A percentile compares a stretch with the other conserved stretches of the same genome.
These are phyloP conservation scores for Ibidorhyncha struthersii DNA, from an alignment of 2,113 vertebrate genomes.

Conservation along the genomic window DNA sequence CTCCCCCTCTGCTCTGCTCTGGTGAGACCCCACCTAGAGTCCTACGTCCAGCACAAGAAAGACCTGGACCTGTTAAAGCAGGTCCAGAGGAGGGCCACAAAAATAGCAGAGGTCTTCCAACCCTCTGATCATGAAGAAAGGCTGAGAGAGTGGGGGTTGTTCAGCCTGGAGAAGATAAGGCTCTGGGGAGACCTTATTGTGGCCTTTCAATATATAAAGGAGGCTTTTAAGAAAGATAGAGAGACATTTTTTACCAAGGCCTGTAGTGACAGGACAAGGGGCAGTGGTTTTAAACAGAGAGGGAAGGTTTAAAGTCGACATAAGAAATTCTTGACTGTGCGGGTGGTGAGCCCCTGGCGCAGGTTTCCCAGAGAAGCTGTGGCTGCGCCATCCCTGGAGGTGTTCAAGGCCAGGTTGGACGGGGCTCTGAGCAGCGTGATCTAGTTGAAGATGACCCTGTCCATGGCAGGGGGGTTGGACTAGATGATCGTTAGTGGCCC, in stretches of 20 bases:
- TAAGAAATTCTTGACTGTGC: fast-evolving
- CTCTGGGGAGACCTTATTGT: not conserved
- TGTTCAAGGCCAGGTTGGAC: fast-evolving
- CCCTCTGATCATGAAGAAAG: not conserved
- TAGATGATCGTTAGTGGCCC: fast-evolving
- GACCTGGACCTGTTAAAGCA: not conserved
- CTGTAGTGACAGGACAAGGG: not conserved
- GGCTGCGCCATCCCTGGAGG: not conserved
- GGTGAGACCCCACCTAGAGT: not conserved
- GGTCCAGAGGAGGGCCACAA: not conserved
- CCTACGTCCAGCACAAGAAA: fast-evolving
- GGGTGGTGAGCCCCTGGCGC: fast-evolving
- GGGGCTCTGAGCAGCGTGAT: not conserved
- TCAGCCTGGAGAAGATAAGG: not conserved
- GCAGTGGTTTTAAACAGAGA: not conserved
- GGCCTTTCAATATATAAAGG: no score
- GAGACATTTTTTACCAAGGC: not conserved
- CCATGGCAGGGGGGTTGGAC: fast-evolving
- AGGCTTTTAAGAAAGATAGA: not conserved
- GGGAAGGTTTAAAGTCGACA: fast-evolving
- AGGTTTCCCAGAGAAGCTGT: not conserved
- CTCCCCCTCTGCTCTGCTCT: not conserved
- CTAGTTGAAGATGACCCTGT: not conserved
- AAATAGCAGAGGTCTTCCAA: no score
- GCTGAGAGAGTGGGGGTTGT: not conserved